Base-by-base conservation (phyloP, 2,113 vertebrate genomes). In the Stercorarius parasiticus region DNA sequence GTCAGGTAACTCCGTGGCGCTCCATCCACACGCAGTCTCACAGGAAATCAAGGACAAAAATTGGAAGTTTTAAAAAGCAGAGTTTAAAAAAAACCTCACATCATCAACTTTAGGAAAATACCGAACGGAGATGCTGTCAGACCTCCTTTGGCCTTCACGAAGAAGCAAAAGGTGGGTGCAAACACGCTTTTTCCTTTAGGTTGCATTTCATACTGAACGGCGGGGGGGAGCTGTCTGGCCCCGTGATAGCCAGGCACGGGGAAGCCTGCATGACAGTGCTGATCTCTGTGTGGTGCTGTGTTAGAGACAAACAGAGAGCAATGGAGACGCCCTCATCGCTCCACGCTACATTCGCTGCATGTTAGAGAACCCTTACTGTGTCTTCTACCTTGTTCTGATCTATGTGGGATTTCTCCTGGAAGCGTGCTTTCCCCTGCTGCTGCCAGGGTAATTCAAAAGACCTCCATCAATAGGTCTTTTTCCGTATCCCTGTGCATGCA, bases 341-440 rank as follows among this genome's bases (percentile, higher is more conserved):
- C 52, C 40, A 43, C 5, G 3, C 21, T 8, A 21, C 16, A 6
- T 38, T 27, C 38, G 32, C 0, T 25, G 25, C 52, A 38, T 3
- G 7, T 17, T 27, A 2, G 10, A 81, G 11, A 76, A 40, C 55
- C n/a, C n/a, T 59, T 11, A 29, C 29, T 36, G 10, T 22, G 25
- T n/a, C 25, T 45, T 61, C 76, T 27, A 40, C 5, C 40, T 42
- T 23, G 25, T 32, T 47, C 65, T 62, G 20, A n/a, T 13, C 11
- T n/a, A 38, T 8, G 3, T 27, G 40, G 32, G 52, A 55, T 66
- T 87, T 88, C 52, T 67, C 20, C n/a, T 13, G 21, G n/a, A 87
- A 59, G 4, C 8, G 23, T 6, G 12, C 15, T 82, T 89, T 66
- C 17, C 1, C 0, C 10, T 0, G 0, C 7, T 42, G 15, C 16